Conservation (phyloP, 2,113 vertebrate genomes). For the Eolophus roseicapilla region DNA sequence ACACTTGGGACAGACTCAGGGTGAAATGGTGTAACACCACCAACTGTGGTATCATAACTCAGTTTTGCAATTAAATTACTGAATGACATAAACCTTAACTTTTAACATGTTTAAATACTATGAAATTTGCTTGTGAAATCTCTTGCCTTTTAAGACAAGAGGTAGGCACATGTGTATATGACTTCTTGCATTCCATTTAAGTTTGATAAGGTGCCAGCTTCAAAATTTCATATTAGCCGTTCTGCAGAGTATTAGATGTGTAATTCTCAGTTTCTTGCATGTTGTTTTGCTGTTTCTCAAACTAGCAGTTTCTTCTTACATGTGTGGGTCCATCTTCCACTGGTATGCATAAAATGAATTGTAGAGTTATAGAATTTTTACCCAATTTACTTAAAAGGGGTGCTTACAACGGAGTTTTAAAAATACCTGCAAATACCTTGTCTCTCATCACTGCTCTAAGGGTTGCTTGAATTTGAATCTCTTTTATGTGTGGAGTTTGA, state of each 20-base stretch:
- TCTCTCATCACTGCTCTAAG: not conserved
- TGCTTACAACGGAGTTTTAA: not conserved
- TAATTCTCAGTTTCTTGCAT: not conserved
- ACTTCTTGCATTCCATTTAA: not conserved
- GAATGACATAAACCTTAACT: not conserved
- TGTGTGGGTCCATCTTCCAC: not conserved
- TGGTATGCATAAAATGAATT: not conserved
- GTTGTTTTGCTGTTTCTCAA: not conserved
- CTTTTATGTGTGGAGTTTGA: not conserved
- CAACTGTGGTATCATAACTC: not conserved
- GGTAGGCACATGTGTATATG: rapidly evolving
- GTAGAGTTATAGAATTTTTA: not conserved
- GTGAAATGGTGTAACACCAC: constrained; percentile 9
- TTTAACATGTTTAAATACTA: not conserved
- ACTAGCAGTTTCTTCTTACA: not conserved
- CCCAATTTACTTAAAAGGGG: not conserved
- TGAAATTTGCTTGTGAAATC: not conserved
- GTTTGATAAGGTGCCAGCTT: not conserved
- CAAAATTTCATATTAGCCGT: not conserved
- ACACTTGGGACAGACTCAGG: constrained; percentile 16
- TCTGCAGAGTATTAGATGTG: not conserved
- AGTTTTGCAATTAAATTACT: constrained; percentile 32
- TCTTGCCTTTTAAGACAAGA: not conserved
- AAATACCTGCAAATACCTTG: not conserved
- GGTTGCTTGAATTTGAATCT: not conserved